phyloP scores from a whole-genome alignment of 2,797 vertebrate species.

The Aselliscus stoliczkanus region DNA sequence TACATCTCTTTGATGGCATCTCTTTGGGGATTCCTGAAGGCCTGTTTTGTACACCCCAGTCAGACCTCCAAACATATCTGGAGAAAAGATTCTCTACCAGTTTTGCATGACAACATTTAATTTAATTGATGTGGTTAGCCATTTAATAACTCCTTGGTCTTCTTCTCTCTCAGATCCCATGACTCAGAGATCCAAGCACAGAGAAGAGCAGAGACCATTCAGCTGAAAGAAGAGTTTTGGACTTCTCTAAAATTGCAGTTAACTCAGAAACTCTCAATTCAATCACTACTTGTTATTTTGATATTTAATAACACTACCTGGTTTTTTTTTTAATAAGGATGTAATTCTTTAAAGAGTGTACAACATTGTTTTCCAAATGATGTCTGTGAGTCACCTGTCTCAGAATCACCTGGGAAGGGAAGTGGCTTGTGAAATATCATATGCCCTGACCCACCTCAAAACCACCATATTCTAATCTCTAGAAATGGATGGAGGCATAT shows the following conservation, averaged over 20 bases:
- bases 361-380: neutral
- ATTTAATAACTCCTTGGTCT: neutral
- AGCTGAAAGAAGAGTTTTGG: neutral
- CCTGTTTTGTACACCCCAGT: neutral
- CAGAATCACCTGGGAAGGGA: neutral
- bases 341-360: neutral
- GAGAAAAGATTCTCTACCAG: neutral
- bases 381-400: neutral
- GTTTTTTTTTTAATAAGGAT: neutral
- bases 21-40: neutral
- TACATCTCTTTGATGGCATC: neutral
- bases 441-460: neutral
- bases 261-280: neutral
- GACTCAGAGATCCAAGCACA: neutral
- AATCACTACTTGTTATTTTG: neutral
- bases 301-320: neutral
- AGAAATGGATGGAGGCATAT: neutral
- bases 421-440: neutral
- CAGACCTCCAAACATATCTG: neutral
- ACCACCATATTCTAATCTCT: neutral
- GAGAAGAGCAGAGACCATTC: neutral
- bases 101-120: neutral
- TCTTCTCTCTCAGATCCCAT: neutral
- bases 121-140: neutral
- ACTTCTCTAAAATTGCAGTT: neutral